A percentile compares a stretch with the other conserved stretches of the same genome.
Evolutionary conservation across 2,113 vertebrate species (phyloP).

Genomic region (Pagrus major): DNA sequence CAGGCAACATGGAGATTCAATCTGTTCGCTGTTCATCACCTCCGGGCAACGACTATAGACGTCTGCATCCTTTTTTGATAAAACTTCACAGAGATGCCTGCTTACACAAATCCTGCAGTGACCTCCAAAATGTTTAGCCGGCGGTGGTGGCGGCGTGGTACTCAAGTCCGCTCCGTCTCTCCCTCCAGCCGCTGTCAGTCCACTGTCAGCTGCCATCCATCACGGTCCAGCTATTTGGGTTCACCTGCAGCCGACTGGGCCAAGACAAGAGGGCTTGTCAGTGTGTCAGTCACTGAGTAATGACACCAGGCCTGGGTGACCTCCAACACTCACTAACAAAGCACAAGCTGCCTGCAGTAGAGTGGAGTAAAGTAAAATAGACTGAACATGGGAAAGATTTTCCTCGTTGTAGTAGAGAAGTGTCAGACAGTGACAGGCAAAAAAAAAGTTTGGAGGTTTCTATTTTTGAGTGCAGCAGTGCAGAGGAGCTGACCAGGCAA

Average conservation of each 20-base stretch:
- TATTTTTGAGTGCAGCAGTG: slow-evolving; percentile 18
- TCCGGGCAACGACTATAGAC: slow-evolving; percentile 22
- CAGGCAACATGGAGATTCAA: slow-evolving; percentile 5
- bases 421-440: slow-evolving; percentile 23
- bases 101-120: slow-evolving; percentile 60
- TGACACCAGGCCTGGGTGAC: slow-evolving; percentile 69
- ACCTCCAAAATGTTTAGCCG: slow-evolving; percentile 65
- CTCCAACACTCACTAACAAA: slow-evolving; percentile 58
- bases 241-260: slow-evolving; percentile 85
- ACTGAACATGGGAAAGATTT: slow-evolving; percentile 9
- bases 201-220: slow-evolving; percentile 88
- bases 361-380: slow-evolving; percentile 21
- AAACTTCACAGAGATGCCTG: slow-evolving; percentile 46
- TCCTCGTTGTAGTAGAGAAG: slow-evolving; percentile 8
- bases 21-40: slow-evolving; percentile 31
- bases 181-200: slow-evolving; percentile 83
- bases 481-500: slow-evolving; percentile 24
- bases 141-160: slow-evolving; percentile 15
- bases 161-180: slow-evolving; percentile 60
- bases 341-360: slow-evolving; percentile 29
- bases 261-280: slow-evolving; percentile 81
- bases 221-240: slow-evolving; percentile 83
- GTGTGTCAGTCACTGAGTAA: slow-evolving; percentile 79
- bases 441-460: slow-evolving; percentile 25
- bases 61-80: slow-evolving; percentile 41